Evolutionary conservation across 2,888 invertebrate genomes (phyloP).

Genomic region (Sipha maydis): DNA sequence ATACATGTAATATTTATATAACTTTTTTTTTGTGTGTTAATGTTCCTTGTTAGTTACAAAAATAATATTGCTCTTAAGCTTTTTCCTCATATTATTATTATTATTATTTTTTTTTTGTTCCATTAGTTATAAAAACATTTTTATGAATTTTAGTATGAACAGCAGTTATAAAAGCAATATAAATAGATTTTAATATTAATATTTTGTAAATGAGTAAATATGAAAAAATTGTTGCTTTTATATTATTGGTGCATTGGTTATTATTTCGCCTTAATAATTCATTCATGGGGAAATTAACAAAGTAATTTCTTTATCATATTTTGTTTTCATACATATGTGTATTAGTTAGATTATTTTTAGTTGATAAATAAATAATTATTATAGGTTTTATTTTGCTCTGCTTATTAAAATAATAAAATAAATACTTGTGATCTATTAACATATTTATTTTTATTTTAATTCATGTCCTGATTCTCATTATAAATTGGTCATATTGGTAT

Average conservation of each 20-base stretch:
- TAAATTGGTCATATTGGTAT: not conserved
- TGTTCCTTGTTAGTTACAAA: constrained; percentile 62
- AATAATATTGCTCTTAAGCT: constrained; percentile 56
- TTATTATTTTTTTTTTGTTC: constrained; percentile 49
- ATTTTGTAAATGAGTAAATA: constrained; percentile 40
- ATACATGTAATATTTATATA: constrained; percentile 55
- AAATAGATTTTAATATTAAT: constrained; percentile 42
- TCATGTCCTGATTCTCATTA: not conserved
- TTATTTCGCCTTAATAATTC: constrained; percentile 46
- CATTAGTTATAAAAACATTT: constrained; percentile 39
- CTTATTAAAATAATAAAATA: constrained; percentile 50
- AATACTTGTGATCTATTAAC: constrained; percentile 21
- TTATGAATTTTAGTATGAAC: constrained; percentile 48
- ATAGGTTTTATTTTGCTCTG: constrained; percentile 51
- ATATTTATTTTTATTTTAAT: not conserved
- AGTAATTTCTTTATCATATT: constrained; percentile 37
- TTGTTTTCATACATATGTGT: constrained; percentile 27
- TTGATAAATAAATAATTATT: constrained; percentile 49
- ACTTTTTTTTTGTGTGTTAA: constrained; percentile 59
- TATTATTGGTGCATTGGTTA: constrained; percentile 57
- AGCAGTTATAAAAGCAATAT: constrained; percentile 51
- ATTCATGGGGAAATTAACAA: constrained; percentile 56
- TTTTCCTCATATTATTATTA: constrained; percentile 53
- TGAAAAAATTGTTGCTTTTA: constrained; percentile 47
- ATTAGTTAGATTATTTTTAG: constrained; percentile 50